Percentiles rank a stretch among this genome's conserved stretches.
Evolutionary conservation across 2,888 invertebrate species (phyloP).

Genomic region (Drosophila merina): DNA sequence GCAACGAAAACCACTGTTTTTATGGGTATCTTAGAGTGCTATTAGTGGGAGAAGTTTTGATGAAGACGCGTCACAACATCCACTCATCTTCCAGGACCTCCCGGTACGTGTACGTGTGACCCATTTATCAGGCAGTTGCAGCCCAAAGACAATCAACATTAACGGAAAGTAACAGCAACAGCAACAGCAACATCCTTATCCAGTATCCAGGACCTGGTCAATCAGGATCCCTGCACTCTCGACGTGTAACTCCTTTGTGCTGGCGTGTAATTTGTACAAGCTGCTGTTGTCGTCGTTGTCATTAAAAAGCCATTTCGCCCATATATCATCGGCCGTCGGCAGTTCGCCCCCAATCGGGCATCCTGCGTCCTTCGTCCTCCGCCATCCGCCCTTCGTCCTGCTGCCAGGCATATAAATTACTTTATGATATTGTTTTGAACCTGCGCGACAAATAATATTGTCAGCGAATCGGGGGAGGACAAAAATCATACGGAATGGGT

Average conservation of each 20-base stretch:
- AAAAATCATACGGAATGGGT: slow-evolving; percentile 19
- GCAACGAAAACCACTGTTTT: slow-evolving; percentile 9
- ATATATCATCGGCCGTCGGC: slow-evolving; percentile 70
- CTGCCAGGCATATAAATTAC: slow-evolving; percentile 75
- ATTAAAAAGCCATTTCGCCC: slow-evolving; percentile 83
- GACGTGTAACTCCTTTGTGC: slow-evolving; percentile 23
- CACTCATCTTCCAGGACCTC: slow-evolving; percentile 3
- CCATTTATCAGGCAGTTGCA: slow-evolving; percentile 70
- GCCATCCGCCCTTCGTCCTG: slow-evolving; percentile 30
- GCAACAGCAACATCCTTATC: slow-evolving; percentile 16
- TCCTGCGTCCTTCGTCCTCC: slow-evolving; percentile 3
- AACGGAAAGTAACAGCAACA: slow-evolving; percentile 48
- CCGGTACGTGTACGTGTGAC: slow-evolving; percentile 73
- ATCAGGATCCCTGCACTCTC: slow-evolving; percentile 53
- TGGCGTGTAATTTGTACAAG: slow-evolving; percentile 79
- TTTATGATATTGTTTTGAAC: slow-evolving; percentile 81
- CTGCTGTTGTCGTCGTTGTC: slow-evolving; percentile 83
- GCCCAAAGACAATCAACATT: slow-evolving; percentile 76
- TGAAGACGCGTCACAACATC: slow-evolving; percentile 73
- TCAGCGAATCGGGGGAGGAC: slow-evolving; percentile 46
- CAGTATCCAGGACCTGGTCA: slow-evolving; percentile 54
- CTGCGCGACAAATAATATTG: slow-evolving; percentile 79
- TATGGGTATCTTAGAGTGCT: slow-evolving; percentile 13
- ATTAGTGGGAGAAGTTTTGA: slow-evolving; percentile 55
- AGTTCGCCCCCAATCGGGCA: slow-evolving; percentile 52